Percentiles rank a stretch among this genome's conserved stretches.
Conservation (phyloP, 1,140 invertebrate species). For the Drosophila guanche region DNA sequence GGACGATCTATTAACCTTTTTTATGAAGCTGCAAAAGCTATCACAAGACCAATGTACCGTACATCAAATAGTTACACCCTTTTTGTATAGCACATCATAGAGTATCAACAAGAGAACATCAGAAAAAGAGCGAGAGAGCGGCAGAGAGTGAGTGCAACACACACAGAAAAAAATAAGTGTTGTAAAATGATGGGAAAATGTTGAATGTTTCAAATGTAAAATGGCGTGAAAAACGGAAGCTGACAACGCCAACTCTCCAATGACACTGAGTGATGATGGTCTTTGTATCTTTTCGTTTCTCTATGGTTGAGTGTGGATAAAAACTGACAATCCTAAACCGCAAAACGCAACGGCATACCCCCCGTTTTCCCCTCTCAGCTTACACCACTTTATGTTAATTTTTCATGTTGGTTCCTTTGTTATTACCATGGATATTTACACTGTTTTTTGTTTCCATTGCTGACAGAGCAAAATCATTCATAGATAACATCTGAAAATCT, state of each 20-base stretch:
- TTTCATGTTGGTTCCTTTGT: slow-evolving; percentile 64
- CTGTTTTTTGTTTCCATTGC: slow-evolving; percentile 51
- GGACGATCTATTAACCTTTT: too few species aligned
- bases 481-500: slow-evolving; percentile 27
- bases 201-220: slow-evolving; percentile 24
- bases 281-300: slow-evolving; percentile 17
- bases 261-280: slow-evolving; percentile 77
- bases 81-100: slow-evolving; percentile 28
- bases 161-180: slow-evolving; percentile 27
- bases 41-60: not conserved
- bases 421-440: slow-evolving; percentile 59
- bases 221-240: slow-evolving; percentile 64
- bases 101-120: not conserved
- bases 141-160: not conserved
- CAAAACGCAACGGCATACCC: not conserved
- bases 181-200: slow-evolving; percentile 45
- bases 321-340: slow-evolving; percentile 20
- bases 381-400: slow-evolving; percentile 65
- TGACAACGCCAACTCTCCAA: slow-evolving; percentile 65
- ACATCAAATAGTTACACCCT: too few species aligned
- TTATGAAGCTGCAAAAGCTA: too few species aligned
- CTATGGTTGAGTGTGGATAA: not conserved
- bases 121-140: not conserved
- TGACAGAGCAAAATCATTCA: slow-evolving; percentile 47
- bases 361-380: not conserved